Conservation (phyloP, 2,888 invertebrate species). For the Sphaerophoria taeniata region DNA sequence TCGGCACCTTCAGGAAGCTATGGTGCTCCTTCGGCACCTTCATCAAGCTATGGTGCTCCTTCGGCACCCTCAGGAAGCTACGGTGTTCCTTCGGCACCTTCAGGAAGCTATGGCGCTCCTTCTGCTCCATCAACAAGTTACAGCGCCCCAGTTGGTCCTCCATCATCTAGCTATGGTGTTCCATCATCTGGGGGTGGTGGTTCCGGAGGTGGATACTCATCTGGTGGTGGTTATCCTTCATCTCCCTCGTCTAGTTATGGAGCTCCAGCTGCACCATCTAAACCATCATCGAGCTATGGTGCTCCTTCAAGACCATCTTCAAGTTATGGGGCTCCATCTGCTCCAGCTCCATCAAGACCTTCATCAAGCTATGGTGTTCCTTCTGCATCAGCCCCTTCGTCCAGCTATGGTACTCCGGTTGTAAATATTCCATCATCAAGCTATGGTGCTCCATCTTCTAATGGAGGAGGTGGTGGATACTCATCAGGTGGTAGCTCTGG, state of each 20-base stretch:
- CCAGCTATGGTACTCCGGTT: conserved; percentile 81
- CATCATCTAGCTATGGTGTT: conserved; percentile 83
- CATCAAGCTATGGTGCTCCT: conserved; percentile 74
- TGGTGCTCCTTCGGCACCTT: conserved; percentile 80
- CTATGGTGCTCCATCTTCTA: conserved; percentile 73
- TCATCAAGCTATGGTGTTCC: conserved; percentile 76
- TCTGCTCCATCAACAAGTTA: conserved; percentile 78
- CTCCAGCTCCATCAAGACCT: conserved; percentile 79
- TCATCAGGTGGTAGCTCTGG: conserved; percentile 6
- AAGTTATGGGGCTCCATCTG: conserved; percentile 83
- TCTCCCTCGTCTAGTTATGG: conserved; percentile 78
- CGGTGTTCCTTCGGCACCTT: conserved; percentile 80
- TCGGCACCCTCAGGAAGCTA: conserved; percentile 79
- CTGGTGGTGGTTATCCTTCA: conserved; percentile 74
- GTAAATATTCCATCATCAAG: conserved; percentile 58
- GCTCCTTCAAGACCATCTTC: conserved; percentile 83
- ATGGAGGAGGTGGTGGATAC: conserved; percentile 75
- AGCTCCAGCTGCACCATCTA: conserved; percentile 21
- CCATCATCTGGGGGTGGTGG: conserved; percentile 75
- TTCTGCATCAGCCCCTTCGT: conserved; percentile 76
- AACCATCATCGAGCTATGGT: conserved; percentile 80
- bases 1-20: conserved; percentile 81
- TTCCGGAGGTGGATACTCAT: conserved; percentile 52
- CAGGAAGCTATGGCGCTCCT: conserved; percentile 79
- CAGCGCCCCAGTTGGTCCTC: conserved; percentile 78